Base-by-base conservation (phyloP, 2,888 invertebrate genomes). In the Agrilus cyanescens region DNA sequence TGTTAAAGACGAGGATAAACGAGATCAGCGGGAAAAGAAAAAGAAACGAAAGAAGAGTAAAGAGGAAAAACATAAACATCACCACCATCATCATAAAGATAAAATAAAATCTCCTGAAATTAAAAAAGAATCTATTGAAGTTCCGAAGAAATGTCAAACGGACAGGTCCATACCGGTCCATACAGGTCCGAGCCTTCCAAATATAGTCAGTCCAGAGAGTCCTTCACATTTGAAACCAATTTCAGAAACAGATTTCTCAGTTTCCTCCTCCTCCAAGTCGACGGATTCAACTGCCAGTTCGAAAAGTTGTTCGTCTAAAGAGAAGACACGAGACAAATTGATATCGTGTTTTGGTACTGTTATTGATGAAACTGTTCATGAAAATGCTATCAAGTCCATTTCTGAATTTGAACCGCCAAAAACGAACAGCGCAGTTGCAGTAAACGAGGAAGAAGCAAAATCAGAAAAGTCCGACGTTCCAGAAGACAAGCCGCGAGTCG, bases 31-130 rank as follows among this genome's bases (percentile, higher is more conserved):
- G 58, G 85, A 86, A 53, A 85, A 82, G 65, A 86, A 84, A 65
- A 88, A 88, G 67, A 88, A 87, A 62, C 80, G 85, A 54, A 88
- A 87, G 62, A 84, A 82, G 58, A 85, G 78, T 41, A 85, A 81
- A 60, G 87, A 87, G 55, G 86, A 86, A 47, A 75, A 78, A 49
- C 77, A 79, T 50, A 77, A 73, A 56, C 76, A 82, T 31, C 79
- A 82, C 58, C 78, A 78, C 58, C 76, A 76, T 48, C 75, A 75
- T 49, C 75, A 74, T 38, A 74, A 74, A 54, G 63, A 53, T 47
- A 66, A 65, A 52, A 46, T 53, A 7, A 66, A 65, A 51, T 52
- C 57, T 6, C 55, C 53, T 2, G 66, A 63, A 45, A 51, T 53
- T 37, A 63, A 62, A 44, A 60, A 59, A 40, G 59, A 60, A 43